A percentile compares a stretch with the other conserved stretches of the same genome.
Conservation (phyloP, 2,888 invertebrate species). For the Reticulitermes lucifugus region DNA sequence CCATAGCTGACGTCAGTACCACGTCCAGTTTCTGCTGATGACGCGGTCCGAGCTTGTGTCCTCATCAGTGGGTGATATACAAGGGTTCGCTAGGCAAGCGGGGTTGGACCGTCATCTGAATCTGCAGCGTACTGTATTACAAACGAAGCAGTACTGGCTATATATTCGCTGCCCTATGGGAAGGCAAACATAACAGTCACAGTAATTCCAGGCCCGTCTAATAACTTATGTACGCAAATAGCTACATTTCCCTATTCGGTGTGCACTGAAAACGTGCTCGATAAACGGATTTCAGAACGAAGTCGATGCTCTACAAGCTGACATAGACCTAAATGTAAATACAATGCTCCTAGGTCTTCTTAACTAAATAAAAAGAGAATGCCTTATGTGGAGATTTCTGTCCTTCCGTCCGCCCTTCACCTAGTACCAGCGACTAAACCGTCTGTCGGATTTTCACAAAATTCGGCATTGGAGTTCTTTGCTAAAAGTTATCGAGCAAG, state of each 20-base stretch:
- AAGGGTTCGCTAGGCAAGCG: not conserved
- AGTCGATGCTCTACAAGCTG: no score
- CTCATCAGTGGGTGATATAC: not conserved
- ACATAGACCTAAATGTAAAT: no score
- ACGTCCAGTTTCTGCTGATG: not conserved
- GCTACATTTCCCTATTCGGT: not conserved
- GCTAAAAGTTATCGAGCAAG: no score
- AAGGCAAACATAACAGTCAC: not conserved
- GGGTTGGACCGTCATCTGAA: not conserved
- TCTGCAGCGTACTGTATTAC: not conserved
- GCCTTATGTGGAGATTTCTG: no score
- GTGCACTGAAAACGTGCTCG: not conserved
- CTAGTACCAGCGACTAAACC: no score
- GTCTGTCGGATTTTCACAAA: no score
- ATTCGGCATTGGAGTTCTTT: no score
- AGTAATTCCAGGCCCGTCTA: not conserved
- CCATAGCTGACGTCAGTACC: not conserved
- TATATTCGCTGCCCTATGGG: no score
- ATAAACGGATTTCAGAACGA: no score
- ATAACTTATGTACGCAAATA: not conserved
- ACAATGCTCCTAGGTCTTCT: no score
- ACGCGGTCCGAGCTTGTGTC: not conserved
- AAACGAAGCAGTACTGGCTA: not conserved
- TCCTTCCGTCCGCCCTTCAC: no score
- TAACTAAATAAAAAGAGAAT: no score